Conservation (phyloP, 1,140 invertebrate genomes). For the Phymastichus coffea region DNA sequence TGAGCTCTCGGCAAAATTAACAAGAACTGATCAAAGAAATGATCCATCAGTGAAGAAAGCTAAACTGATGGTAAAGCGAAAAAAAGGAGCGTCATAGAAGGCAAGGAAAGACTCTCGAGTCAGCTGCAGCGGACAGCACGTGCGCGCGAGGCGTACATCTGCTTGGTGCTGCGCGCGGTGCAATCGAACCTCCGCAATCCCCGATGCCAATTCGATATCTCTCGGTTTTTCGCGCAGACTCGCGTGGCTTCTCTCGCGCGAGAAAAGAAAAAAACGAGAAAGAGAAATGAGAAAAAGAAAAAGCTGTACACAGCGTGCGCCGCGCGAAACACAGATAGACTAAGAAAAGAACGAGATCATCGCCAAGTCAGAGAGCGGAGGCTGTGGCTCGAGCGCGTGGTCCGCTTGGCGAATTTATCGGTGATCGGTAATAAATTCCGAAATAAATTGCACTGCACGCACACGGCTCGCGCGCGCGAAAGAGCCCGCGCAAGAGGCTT, state of each 20-base stretch:
- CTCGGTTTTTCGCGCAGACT: neutral
- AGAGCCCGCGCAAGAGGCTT: neutral
- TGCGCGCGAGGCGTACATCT: slow-evolving; percentile 7
- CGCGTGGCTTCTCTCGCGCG: neutral
- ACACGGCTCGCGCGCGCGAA: neutral
- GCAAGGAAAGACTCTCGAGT: no score
- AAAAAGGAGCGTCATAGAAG: no score
- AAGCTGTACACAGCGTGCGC: no score
- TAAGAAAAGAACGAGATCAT: no score
- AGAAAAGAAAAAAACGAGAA: neutral
- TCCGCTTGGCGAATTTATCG: slow-evolving; percentile 43
- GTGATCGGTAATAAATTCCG: slow-evolving; percentile 54
- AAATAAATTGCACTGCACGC: slow-evolving; percentile 44
- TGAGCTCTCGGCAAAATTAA: no score
- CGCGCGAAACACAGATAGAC: no score
- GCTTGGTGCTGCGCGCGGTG: no score
- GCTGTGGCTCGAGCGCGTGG: no score
- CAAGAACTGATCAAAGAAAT: no score
- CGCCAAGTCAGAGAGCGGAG: no score
- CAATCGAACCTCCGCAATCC: neutral
- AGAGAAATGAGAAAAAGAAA: neutral
- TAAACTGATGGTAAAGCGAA: no score
- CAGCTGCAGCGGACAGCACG: slow-evolving; percentile 7
- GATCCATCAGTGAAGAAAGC: no score
- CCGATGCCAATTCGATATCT: slow-evolving; percentile 23